A percentile compares a stretch with the other conserved stretches of the same genome.
Evolutionary conservation across 2,888 invertebrate genomes (phyloP).

Genomic region (Timema cristinae): DNA sequence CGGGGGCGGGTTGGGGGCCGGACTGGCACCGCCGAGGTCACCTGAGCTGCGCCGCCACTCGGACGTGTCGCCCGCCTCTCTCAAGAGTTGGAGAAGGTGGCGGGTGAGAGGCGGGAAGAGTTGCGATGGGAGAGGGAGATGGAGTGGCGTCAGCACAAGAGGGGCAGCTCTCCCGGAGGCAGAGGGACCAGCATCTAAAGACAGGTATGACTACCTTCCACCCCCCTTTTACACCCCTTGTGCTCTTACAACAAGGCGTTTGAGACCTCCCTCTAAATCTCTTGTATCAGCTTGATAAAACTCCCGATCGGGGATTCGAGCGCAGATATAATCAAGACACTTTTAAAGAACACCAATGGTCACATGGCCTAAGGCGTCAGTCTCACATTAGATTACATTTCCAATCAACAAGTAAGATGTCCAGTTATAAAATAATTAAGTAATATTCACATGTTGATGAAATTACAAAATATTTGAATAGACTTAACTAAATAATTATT

Average conservation of each 20-base stretch:
- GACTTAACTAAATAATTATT: too few species aligned
- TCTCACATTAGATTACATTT: too few species aligned
- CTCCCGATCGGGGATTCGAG: not conserved
- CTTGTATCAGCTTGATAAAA: not conserved
- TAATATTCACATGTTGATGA: too few species aligned
- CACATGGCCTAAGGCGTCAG: too few species aligned
- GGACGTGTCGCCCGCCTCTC: slow-evolving; percentile 80
- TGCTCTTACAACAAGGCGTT: not conserved
- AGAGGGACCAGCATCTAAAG: too few species aligned
- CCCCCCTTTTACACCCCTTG: not conserved
- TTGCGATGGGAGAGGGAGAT: slow-evolving; percentile 43
- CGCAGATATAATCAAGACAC: too few species aligned
- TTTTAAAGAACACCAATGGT: too few species aligned
- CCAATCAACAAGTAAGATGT: too few species aligned
- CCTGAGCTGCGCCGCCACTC: slow-evolving; percentile 79
- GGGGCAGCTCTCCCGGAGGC: not conserved
- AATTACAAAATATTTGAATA: too few species aligned
- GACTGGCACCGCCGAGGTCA: slow-evolving; percentile 77
- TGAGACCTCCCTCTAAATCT: not conserved
- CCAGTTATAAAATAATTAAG: too few species aligned
- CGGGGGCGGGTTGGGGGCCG: slow-evolving; percentile 50
- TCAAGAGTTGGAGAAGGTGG: slow-evolving; percentile 81
- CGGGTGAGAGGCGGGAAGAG: slow-evolving; percentile 45
- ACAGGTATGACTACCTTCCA: too few species aligned
- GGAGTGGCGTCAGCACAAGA: slow-evolving; percentile 45